These are phyloP conservation scores for Drosophila azteca DNA, from an alignment of 1,140 invertebrate genomes.

Conservation along the genomic window DNA sequence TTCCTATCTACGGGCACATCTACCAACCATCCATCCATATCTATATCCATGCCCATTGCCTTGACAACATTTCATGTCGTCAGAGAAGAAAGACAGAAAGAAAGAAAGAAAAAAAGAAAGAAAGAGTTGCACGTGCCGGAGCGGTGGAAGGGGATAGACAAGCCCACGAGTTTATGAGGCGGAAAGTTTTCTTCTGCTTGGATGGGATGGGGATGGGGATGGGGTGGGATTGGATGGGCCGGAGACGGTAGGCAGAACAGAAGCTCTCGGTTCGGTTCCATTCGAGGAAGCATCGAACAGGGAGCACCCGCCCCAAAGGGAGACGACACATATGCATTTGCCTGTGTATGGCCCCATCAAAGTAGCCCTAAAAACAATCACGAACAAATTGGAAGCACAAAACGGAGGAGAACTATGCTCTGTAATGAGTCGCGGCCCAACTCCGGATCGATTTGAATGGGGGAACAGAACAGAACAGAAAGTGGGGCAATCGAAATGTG, in stretches of 20 bases:
- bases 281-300: conserved; percentile 34
- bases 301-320: conserved; percentile 7
- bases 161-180: conserved; percentile 66
- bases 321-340: background rate
- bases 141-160: background rate
- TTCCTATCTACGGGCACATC: conserved; percentile 14
- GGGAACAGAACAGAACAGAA: conserved; percentile 23
- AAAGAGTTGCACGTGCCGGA: conserved; percentile 67
- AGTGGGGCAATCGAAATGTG: conserved; percentile 41
- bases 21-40: background rate
- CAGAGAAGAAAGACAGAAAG: conserved; percentile 64
- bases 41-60: conserved; percentile 13
- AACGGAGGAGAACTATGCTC: conserved; percentile 27
- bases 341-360: conserved; percentile 21
- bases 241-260: too few species aligned
- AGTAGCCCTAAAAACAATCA: conserved; percentile 32
- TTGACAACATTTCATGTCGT: conserved; percentile 57
- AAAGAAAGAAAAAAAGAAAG: conserved; percentile 1
- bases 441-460: background rate
- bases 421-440: conserved; percentile 41
- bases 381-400: conserved; percentile 60
- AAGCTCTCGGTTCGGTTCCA: conserved; percentile 43
- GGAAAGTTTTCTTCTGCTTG: conserved; percentile 54
- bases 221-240: too few species aligned
- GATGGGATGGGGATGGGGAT: conserved; percentile 9